Evolutionary conservation across 2,888 invertebrate genomes (phyloP).

Genomic region (Callinectes sapidus): DNA sequence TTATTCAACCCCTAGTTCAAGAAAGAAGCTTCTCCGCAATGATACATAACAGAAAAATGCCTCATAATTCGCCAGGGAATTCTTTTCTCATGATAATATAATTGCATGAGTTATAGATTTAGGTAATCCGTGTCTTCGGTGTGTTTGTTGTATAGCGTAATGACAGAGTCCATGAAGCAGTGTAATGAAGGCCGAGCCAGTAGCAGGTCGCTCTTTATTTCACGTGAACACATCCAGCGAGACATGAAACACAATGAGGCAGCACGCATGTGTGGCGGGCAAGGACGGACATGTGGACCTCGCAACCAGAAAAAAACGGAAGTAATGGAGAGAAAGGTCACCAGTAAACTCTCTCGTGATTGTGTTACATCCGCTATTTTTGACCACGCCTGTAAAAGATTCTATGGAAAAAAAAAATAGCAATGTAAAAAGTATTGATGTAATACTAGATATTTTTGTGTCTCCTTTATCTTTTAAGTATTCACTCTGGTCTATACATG

Average conservation of each 20-base stretch:
- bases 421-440: background rate
- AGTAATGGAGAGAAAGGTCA: background rate
- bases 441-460: background rate
- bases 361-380: background rate
- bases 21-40: background rate
- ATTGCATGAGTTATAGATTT: background rate
- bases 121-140: background rate
- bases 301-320: background rate
- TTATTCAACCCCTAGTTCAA: background rate
- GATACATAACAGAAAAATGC: background rate
- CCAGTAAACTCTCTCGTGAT: background rate
- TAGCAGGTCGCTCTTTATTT: background rate
- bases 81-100: background rate
- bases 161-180: background rate
- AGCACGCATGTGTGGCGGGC: background rate
- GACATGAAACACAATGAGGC: slow-evolving; percentile 18
- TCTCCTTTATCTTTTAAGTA: background rate
- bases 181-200: background rate
- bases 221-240: background rate
- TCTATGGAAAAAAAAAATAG: background rate
- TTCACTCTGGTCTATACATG: no score
- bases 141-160: background rate
- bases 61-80: background rate
- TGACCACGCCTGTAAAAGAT: background rate
- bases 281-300: background rate